phyloP scores from a whole-genome alignment of 2,888 invertebrate species.

The Alitta virens region DNA sequence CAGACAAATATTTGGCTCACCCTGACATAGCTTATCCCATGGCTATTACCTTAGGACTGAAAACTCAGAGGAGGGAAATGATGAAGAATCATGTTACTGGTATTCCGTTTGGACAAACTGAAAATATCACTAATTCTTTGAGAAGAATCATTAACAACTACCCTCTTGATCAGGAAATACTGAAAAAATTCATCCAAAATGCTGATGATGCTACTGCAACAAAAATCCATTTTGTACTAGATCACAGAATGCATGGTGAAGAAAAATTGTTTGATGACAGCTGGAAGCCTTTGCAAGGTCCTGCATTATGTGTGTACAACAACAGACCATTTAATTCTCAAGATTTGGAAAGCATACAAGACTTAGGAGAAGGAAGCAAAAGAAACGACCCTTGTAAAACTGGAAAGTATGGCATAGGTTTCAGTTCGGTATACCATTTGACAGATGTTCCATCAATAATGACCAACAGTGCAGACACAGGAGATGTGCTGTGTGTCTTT shows the following conservation, averaged over 20 bases:
- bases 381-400: conserved; percentile 40
- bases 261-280: conserved; percentile 30
- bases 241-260: conserved; percentile 31
- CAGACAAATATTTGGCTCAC: conserved; percentile 27
- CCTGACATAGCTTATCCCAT: conserved; percentile 30
- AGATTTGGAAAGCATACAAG: conserved; percentile 48
- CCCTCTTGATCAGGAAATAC: conserved; percentile 39
- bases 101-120: conserved; percentile 44
- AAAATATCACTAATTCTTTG: conserved; percentile 39
- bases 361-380: conserved; percentile 49
- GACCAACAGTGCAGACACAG: conserved; percentile 30
- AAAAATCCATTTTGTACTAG: conserved; percentile 43
- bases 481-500: conserved; percentile 40
- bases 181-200: conserved; percentile 45
- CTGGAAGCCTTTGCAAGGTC: conserved; percentile 45
- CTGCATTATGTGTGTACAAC: conserved; percentile 50
- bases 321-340: conserved; percentile 40
- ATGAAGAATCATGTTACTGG: conserved; percentile 23
- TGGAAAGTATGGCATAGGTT: conserved; percentile 53
- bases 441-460: conserved; percentile 50
- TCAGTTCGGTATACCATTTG: conserved; percentile 51
- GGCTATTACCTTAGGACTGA: conserved; percentile 33
- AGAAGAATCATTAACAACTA: conserved; percentile 39
- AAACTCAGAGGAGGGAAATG: conserved; percentile 26
- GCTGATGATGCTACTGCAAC: conserved; percentile 36